A percentile compares a stretch with the other conserved stretches of the same genome.
Conservation (phyloP, 2,888 invertebrate genomes). For the Polydrusus tereticollis region DNA sequence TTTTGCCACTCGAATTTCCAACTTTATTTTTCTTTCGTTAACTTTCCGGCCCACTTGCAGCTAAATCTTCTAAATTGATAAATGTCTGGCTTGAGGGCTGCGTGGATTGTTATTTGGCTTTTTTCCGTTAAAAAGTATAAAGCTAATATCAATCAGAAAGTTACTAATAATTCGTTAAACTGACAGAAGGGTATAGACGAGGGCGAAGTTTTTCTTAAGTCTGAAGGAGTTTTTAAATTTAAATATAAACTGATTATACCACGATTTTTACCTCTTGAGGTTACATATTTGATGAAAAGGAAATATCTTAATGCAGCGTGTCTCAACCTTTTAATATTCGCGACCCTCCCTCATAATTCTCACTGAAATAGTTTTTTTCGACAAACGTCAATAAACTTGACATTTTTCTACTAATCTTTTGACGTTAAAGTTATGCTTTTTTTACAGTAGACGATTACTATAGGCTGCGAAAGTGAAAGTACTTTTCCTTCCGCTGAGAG, state of each 20-base stretch:
- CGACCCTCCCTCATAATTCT: too few species aligned
- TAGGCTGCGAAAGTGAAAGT: too few species aligned
- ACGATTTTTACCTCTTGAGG: too few species aligned
- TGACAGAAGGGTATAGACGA: not conserved
- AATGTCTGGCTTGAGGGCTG: constrained; percentile 1
- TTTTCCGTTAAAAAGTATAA: constrained; percentile 10
- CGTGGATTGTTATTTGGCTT: constrained; percentile 4
- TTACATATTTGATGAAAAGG: too few species aligned
- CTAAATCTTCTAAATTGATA: constrained; percentile 8
- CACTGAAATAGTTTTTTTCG: too few species aligned
- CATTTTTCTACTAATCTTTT: too few species aligned
- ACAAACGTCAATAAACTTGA: too few species aligned
- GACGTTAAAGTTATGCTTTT: too few species aligned
- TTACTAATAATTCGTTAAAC: not conserved
- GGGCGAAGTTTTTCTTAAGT: not conserved
- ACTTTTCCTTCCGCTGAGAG: too few species aligned
- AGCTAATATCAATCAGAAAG: constrained; percentile 7
- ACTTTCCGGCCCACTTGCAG: constrained; percentile 5
- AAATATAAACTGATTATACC: not conserved
- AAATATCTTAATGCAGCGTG: too few species aligned
- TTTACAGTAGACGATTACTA: too few species aligned
- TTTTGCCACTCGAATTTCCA: not conserved
- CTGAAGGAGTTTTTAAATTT: not conserved
- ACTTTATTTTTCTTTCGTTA: not conserved
- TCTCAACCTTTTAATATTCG: too few species aligned